These are phyloP conservation scores for Epinotia demarniana DNA, from an alignment of 2,888 invertebrate species.

Conservation along the genomic window DNA sequence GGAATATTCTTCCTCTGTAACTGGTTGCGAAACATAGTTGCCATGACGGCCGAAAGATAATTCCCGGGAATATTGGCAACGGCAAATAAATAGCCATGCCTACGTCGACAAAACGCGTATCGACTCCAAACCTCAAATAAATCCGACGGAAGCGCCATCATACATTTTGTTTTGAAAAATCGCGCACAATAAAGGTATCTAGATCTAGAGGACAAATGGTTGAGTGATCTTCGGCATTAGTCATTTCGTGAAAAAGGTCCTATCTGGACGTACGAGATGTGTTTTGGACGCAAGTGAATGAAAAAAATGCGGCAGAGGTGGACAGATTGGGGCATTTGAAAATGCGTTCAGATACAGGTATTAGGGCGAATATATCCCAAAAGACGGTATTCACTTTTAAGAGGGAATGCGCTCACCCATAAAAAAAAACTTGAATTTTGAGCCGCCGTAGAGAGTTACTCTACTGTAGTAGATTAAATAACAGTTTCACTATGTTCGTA, in stretches of 20 bases:
- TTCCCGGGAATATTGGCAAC: too few species aligned
- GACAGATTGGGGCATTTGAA: not conserved
- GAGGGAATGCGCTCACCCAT: too few species aligned
- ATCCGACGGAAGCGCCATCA: constrained; percentile 50
- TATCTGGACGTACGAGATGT: constrained; percentile 37
- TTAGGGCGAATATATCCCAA: too few species aligned
- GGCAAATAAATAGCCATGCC: constrained; percentile 1
- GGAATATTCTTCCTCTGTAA: too few species aligned
- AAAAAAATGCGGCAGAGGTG: constrained; percentile 9
- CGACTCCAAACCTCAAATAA: constrained; percentile 51
- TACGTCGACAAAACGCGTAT: constrained; percentile 27
- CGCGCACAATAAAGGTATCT: constrained; percentile 43
- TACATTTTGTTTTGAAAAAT: constrained; percentile 46
- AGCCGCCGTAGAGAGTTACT: too few species aligned
- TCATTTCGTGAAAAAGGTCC: constrained; percentile 44
- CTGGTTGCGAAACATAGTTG: too few species aligned
- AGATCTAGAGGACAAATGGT: constrained; percentile 48
- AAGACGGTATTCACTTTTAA: too few species aligned
- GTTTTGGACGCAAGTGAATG: constrained; percentile 31
- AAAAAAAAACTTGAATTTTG: too few species aligned
- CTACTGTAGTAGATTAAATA: too few species aligned
- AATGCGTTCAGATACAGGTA: not conserved
- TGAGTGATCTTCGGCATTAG: constrained; percentile 44
- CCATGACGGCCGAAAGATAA: too few species aligned
- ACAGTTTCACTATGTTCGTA: too few species aligned